phyloP scores from a whole-genome alignment of 2,888 invertebrate species.

The Hypomecis atomaria region DNA sequence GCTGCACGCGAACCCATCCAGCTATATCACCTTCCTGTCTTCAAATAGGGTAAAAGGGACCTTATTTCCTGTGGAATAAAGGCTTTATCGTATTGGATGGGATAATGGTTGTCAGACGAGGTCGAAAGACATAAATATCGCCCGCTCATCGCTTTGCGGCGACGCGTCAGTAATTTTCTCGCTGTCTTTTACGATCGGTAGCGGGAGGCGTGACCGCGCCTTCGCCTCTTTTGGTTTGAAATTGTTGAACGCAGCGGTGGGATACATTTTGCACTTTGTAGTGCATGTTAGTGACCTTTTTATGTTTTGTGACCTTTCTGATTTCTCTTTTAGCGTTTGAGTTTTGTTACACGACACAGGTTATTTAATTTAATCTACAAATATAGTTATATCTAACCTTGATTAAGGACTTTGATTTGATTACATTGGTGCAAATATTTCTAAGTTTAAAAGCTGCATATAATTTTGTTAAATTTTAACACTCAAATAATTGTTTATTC shows the following conservation, averaged over 20 bases:
- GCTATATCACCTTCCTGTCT: slow-evolving; percentile 45
- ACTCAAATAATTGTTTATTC: too few relatives aligned
- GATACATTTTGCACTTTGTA: slow-evolving; percentile 2
- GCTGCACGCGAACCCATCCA: slow-evolving; percentile 62
- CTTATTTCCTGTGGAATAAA: slow-evolving; percentile 40
- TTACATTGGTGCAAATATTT: too few relatives aligned
- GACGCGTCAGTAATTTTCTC: slow-evolving; percentile 63
- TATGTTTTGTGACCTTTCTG: background rate
- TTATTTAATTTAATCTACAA: too few relatives aligned
- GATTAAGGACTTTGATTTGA: too few relatives aligned
- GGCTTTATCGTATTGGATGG: slow-evolving; percentile 1
- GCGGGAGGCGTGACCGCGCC: slow-evolving; percentile 40
- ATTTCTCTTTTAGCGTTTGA: background rate
- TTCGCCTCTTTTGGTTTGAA: slow-evolving; percentile 9
- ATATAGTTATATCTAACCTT: too few relatives aligned
- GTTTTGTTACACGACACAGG: too few relatives aligned
- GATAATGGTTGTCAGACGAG: slow-evolving; percentile 47
- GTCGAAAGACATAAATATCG: slow-evolving; percentile 72
- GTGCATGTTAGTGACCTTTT: background rate
- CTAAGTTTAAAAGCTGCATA: too few relatives aligned
- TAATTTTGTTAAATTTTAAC: too few relatives aligned
- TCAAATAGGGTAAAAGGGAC: slow-evolving; percentile 40
- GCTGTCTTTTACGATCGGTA: slow-evolving; percentile 28
- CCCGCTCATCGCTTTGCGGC: slow-evolving; percentile 68
- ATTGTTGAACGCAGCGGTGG: background rate